These are phyloP conservation scores for Reticulitermes lucifugus DNA, from an alignment of 2,888 invertebrate species.

Conservation along the genomic window DNA sequence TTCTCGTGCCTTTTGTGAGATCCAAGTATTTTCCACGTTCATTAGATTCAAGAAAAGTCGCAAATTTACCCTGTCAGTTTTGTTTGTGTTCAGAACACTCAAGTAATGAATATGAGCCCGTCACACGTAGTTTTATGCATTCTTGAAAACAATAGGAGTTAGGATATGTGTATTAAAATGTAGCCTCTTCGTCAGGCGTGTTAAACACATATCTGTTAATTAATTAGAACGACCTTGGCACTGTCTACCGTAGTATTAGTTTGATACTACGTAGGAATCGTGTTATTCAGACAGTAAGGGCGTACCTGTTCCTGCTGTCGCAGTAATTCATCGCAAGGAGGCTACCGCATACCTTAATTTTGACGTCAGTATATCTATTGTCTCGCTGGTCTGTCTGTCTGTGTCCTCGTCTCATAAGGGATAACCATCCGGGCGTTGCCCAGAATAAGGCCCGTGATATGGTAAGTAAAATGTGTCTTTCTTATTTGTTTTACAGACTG, in stretches of 20 bases:
- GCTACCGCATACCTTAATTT: background rate
- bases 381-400: background rate
- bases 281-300: conserved; percentile 6
- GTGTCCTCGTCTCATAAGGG: background rate
- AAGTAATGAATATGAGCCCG: too few relatives aligned
- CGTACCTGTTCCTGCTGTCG: background rate
- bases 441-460: background rate
- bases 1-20: too few relatives aligned
- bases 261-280: background rate
- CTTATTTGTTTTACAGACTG: background rate
- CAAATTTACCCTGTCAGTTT: too few relatives aligned
- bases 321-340: background rate
- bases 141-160: background rate
- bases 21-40: too few relatives aligned
- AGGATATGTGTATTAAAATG: background rate
- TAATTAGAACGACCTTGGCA: background rate
- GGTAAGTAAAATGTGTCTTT: background rate
- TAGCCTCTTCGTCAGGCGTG: background rate
- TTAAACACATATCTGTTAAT: background rate
- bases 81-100: too few relatives aligned
- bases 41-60: too few relatives aligned
- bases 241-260: background rate
- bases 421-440: background rate
- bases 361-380: background rate
- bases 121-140: background rate